Evolutionary conservation across 1,140 invertebrate species (phyloP), one percentile per base, ranked within the genome.

Genomic region (Riptortus pedestris): DNA sequence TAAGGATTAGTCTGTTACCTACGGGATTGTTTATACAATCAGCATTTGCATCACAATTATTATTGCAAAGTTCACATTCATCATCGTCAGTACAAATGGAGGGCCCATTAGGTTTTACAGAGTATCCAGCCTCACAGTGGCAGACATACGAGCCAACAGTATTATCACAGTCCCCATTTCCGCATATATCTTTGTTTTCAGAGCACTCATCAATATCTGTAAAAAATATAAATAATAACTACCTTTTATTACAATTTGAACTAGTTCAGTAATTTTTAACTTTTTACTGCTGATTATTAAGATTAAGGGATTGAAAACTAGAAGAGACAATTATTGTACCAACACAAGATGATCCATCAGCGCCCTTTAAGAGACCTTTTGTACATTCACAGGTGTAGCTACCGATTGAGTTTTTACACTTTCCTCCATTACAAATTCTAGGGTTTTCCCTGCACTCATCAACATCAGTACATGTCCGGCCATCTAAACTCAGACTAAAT

Each of bases 131-230:
- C 65, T 90, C 78, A 77, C 82, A 82, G 9, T 83, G 80, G 68
- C 91, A 93, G 31, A 81, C 78, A 74, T 86, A 93, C 1, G 90
- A 90, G 1, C 90, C 91, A n/a, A 90, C 80, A 0, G 85, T 88
- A 70, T 94, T 93, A 47, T 86, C 79, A 71, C 90, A 93, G 61
- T 82, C 75, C 0, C 83, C 83, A 59, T 84, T 85, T 12, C 81
- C 79, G 71, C 88, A 92, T 20, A 88, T 80, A 67, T 81, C 79
- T 1, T 82, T 83, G 52, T 83, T 70, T 48, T 75, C 80, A 26
- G 78, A 78, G 70, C 88, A 90, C 73, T 90, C 88, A 71, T 90
- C 84, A 63, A 85, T 76, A 71, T 86, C 84, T 84, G 69, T 27
- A 72, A 67, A 61, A 24, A 66, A 66, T 48, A 47, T 20, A 2